Percentiles rank a stretch among this genome's conserved stretches.
Conservation (phyloP, 2,888 invertebrate species). For the Acleris cristana region DNA sequence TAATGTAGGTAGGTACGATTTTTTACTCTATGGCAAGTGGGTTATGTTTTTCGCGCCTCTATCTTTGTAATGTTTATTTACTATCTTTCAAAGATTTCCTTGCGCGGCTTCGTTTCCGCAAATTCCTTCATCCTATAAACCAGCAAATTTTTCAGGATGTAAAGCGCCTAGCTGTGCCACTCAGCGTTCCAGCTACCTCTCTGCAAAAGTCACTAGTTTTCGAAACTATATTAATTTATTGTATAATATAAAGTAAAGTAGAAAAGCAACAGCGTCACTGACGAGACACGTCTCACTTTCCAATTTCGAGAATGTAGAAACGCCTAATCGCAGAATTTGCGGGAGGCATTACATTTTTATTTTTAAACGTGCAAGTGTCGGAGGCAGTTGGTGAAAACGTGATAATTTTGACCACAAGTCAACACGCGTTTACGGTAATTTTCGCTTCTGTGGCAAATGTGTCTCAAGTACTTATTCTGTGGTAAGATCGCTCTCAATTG, state of each 20-base stretch:
- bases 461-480: conserved; percentile 33
- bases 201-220: no score
- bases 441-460: conserved; percentile 19
- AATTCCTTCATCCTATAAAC: no score
- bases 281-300: conserved; percentile 55
- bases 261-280: conserved; percentile 7
- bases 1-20: no score
- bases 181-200: no score
- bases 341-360: conserved; percentile 10
- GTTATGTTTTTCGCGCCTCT: no score
- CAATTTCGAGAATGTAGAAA: conserved; percentile 62
- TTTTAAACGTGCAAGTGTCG: conserved; percentile 6
- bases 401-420: conserved; percentile 20
- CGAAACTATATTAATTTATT: no score
- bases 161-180: no score
- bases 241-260: not conserved
- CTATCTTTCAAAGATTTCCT: no score
- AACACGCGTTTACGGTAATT: conserved; percentile 1
- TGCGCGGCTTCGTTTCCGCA: no score
- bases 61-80: no score
- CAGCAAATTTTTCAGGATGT: no score
- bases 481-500: conserved; percentile 16
- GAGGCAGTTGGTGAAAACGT: conserved; percentile 11
- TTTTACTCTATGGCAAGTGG: no score
- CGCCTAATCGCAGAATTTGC: conserved; percentile 39